These are phyloP conservation scores for Rhopilema esculentum DNA, from an alignment of 30 jellyfish, hydroid and myxozoan genomes.

Conservation along the genomic window DNA sequence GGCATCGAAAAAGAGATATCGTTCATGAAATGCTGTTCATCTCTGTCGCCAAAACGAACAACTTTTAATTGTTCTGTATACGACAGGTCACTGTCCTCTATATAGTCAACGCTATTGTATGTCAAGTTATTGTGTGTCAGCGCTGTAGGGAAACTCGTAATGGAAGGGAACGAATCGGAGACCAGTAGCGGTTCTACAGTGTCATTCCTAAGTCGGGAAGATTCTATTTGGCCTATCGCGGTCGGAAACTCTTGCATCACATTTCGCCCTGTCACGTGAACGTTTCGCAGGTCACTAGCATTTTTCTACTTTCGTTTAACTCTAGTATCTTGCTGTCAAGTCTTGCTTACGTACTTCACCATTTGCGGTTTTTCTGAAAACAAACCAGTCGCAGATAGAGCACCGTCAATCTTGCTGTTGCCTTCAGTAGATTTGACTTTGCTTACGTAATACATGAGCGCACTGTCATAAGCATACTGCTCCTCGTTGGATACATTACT, in stretches of 20 bases:
- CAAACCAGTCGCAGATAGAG: slow-evolving; percentile 13
- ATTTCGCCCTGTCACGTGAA: not conserved
- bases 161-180: not conserved
- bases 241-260: not conserved
- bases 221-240: not conserved
- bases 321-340: not conserved
- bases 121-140: not conserved
- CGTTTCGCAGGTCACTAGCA: not conserved
- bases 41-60: slow-evolving; percentile 11
- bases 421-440: not conserved
- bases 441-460: not conserved
- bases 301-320: not conserved
- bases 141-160: not conserved
- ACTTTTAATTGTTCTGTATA: not conserved
- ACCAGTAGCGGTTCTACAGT: not conserved
- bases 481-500: not conserved
- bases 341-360: not conserved
- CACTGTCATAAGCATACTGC: slow-evolving; percentile 38
- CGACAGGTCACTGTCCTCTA: not conserved
- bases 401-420: not conserved
- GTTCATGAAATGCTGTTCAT: not conserved
- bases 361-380: not conserved
- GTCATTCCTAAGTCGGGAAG: not conserved
- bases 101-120: not conserved
- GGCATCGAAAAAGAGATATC: slow-evolving; percentile 9